Percentiles rank a stretch among this genome's conserved stretches.
These are phyloP conservation scores for Aurelia aurita complex sp. Pacific DNA, from an alignment of 30 jellyfish, hydroid and myxozoan species.

Conservation along the genomic window DNA sequence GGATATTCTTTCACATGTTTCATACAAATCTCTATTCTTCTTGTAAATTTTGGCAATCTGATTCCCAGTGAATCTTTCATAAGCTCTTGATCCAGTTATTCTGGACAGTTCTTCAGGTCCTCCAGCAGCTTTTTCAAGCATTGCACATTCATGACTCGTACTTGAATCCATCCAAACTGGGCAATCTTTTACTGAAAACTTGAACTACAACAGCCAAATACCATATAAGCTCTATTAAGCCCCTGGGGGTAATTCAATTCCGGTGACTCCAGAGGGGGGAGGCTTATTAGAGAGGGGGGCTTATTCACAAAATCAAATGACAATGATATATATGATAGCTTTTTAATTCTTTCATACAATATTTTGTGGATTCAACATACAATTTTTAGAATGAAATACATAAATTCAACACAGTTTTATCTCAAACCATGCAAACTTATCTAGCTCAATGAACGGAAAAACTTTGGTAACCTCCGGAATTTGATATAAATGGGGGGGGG, in stretches of 20 bases:
- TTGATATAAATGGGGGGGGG: too few species aligned
- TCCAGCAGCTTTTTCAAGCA: conserved; percentile 72
- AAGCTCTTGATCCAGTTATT: conserved; percentile 86
- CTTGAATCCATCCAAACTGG: conserved; percentile 98
- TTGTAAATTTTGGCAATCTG: conserved; percentile 81
- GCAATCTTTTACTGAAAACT: conserved; percentile 54
- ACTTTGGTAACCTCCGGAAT: too few species aligned
- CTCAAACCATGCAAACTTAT: too few species aligned
- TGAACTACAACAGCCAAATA: conserved; percentile 28
- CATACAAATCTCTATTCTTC: conserved; percentile 10
- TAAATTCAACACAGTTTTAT: too few species aligned
- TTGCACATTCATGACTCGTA: conserved; percentile 72
- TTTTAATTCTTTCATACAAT: too few species aligned
- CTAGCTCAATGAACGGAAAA: too few species aligned
- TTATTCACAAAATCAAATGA: too few species aligned
- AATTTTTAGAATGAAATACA: too few species aligned
- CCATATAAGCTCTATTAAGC: neutral
- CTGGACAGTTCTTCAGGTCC: conserved; percentile 71
- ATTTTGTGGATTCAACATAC: too few species aligned
- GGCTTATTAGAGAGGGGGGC: too few species aligned
- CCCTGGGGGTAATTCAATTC: neutral
- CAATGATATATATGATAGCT: too few species aligned
- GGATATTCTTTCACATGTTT: conserved; percentile 75
- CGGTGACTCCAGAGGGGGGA: too few species aligned
- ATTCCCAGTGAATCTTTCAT: conserved; percentile 86